Base-by-base conservation (phyloP, 2,888 invertebrate species). In the Prosopocoilus inquinatus region DNA sequence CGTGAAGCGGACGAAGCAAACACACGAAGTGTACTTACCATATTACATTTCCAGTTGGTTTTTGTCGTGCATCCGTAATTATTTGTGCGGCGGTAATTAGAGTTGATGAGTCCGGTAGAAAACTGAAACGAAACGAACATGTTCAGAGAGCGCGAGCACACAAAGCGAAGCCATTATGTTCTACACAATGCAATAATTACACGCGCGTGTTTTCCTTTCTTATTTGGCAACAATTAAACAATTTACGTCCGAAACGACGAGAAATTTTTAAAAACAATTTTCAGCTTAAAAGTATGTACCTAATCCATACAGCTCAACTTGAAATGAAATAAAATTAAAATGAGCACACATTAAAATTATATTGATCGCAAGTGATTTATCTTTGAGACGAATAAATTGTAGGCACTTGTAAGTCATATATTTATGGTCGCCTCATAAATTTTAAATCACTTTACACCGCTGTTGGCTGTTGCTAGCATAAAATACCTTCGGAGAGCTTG, bases 11-110 rank as follows among this genome's bases (percentile, higher is more conserved):
- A 28, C 20, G 20, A 7, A 28, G 20, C 1, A 28, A 28, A 28
- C 20, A 28, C 20, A 28, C 20, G 20, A 28, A 28, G 20, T 28
- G 32, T 9, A 57, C 59, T 57, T 47, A 57, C 60, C 60, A 57
- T 60, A 39, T 38, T 44, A 35, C 60, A 57, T 49, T 52, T 55
- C 57, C 57, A 55, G 49, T 54, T 57, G n/a, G 43, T 2, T 4
- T 16, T 32, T 9, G 59, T 41, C 7, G 43, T 54, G 47, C 59
- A 57, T 46, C 53, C 56, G 44, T 50, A 32, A 43, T 50, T 41
- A 49, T 35, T 50, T 41, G 32, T 34, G 36, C 47, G 49, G 46
- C 34, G 50, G 38, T 55, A 55, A 55, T 50, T 55, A 55, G 46
- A 51, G 32, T 50, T 51, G 9, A 16, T 34, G 13, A 36, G 9